Base-by-base conservation (phyloP, 1,140 invertebrate species). In the Heliconius hewitsoni region DNA sequence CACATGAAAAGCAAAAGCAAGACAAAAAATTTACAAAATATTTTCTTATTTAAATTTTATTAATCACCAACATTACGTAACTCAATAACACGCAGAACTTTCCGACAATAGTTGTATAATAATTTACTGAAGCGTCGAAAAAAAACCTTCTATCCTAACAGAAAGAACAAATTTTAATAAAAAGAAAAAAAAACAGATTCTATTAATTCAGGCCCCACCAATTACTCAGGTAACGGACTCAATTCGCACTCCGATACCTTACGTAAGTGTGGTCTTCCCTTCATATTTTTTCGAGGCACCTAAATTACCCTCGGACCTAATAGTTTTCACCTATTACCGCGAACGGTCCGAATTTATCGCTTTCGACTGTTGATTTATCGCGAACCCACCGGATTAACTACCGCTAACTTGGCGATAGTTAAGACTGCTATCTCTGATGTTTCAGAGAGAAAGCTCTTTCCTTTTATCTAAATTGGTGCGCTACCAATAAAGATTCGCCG, bases 391-490 rank as follows among this genome's bases (percentile, higher is more conserved):
- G 91, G 92, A 93, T 94, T 94, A 94, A 94, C 87, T 94, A 92
- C 91, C 89, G 91, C 93, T 94, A 94, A 94, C 90, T 94, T 93
- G 91, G 91, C 91, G 91, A 94, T 94, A 94, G 93, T 94, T 94
- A 94, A 94, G 92, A 92, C 90, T 91, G 85, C 92, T 93, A 93
- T 93, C 93, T 92, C 87, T 91, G 90, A 91, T 93, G 89, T 93
- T 93, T 89, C 90, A 90, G 89, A 89, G 89, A 87, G 87, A 91
- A 92, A 93, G 91, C 91, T 92, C 91, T 93, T 92, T 93, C 91
- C 93, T 94, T 94, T 94, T 94, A 94, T 94, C 93, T 94, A 94
- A 94, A 94, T 94, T 94, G 93, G 93, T 94, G 87, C 89, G 88
- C 87, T 90, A 92, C 92, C 92, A 94, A 94, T 94, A 94, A 94